phyloP scores from a whole-genome alignment of 2,888 invertebrate species.

The Athetis lepigone region DNA sequence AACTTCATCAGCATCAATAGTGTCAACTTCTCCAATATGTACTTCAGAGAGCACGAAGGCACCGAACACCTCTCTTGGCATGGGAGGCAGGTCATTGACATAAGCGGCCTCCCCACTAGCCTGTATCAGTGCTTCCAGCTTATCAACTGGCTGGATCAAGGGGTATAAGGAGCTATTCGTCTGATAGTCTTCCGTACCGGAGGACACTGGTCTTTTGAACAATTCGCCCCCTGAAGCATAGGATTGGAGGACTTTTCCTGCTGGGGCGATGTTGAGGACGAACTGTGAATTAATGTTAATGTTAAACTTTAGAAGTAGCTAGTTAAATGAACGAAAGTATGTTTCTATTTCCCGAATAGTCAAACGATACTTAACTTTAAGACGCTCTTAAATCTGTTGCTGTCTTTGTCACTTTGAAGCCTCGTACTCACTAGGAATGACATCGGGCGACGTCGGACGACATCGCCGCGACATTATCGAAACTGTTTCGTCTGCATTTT shows the following conservation, averaged over 20 bases:
- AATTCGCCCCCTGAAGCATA: conserved; percentile 88
- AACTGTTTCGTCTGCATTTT: too few species aligned
- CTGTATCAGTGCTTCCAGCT: conserved; percentile 91
- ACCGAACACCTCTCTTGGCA: conserved; percentile 92
- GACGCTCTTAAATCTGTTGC: too few species aligned
- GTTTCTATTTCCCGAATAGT: too few species aligned
- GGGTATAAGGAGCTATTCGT: conserved; percentile 92
- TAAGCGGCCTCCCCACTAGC: conserved; percentile 93
- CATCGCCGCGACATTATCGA: too few species aligned
- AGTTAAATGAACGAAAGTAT: too few species aligned
- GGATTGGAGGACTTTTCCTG: conserved; percentile 73
- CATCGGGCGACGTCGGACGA: too few species aligned
- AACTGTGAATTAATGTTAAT: conserved; percentile 79
- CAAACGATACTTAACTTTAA: too few species aligned
- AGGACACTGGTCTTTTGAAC: conserved; percentile 90
- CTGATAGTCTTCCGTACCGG: conserved; percentile 90
- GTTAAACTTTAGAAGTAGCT: too few species aligned
- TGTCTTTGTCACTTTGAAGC: too few species aligned
- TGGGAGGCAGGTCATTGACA: conserved; percentile 91
- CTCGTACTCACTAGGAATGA: too few species aligned
- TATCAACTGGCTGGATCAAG: conserved; percentile 92
- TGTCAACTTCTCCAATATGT: conserved; percentile 89
- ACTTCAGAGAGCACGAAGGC: conserved; percentile 92
- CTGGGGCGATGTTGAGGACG: conserved; percentile 88
- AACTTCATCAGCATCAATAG: conserved; percentile 91